Percentiles rank a stretch among this genome's conserved stretches.
Evolutionary conservation across 2,888 invertebrate genomes (phyloP).

Genomic region (Sinohyriopsis cumingii): DNA sequence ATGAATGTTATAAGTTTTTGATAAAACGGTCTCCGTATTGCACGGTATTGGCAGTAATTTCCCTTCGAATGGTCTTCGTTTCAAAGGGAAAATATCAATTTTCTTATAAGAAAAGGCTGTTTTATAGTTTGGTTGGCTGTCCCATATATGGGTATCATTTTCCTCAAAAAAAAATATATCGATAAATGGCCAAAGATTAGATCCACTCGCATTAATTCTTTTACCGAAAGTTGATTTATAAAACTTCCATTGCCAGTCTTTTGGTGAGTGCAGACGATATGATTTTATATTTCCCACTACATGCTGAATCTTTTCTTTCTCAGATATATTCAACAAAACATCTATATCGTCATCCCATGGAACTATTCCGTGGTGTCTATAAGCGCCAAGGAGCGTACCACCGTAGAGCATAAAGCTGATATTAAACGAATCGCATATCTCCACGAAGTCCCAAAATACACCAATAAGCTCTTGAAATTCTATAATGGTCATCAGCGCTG

Average conservation of each 20-base stretch:
- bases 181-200: slow-evolving; percentile 27
- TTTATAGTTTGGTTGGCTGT: slow-evolving; percentile 20
- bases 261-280: slow-evolving; percentile 16
- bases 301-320: slow-evolving; percentile 15
- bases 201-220: too few species aligned
- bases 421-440: slow-evolving; percentile 13
- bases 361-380: slow-evolving; percentile 39
- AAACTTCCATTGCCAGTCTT: slow-evolving; percentile 42
- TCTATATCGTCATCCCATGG: slow-evolving; percentile 53
- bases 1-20: slow-evolving; percentile 20
- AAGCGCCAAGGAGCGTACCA: slow-evolving; percentile 40
- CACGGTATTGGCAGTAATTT: slow-evolving; percentile 18
- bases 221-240: slow-evolving; percentile 5
- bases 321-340: slow-evolving; percentile 32
- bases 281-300: slow-evolving; percentile 13
- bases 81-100: slow-evolving; percentile 24
- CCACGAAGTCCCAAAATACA: slow-evolving; percentile 15
- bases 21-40: slow-evolving; percentile 10
- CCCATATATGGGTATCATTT: slow-evolving; percentile 33
- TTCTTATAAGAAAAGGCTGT: slow-evolving; percentile 19
- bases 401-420: slow-evolving; percentile 40
- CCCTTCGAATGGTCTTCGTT: slow-evolving; percentile 16
- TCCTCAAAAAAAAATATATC: slow-evolving; percentile 29
- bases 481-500: slow-evolving; percentile 10
- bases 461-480: slow-evolving; percentile 19